A percentile compares a stretch with the other conserved stretches of the same genome.
Evolutionary conservation across 2,113 vertebrate species (phyloP).

Genomic region (Chinchilla lanigera): DNA sequence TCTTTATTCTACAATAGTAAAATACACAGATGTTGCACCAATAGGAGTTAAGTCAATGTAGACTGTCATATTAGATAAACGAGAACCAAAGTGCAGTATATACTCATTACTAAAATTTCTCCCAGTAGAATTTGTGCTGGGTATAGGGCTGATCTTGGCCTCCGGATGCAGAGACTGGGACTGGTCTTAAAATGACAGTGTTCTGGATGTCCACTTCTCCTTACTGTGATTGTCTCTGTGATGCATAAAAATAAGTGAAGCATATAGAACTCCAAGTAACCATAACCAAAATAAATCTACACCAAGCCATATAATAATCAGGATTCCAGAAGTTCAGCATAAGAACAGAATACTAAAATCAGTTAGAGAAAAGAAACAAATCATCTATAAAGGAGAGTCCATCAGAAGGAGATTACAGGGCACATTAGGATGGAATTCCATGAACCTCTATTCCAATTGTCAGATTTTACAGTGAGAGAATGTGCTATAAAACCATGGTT

Average conservation of each 20-base stretch:
- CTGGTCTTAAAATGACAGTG: not conserved
- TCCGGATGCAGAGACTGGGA: not conserved
- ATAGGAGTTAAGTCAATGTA: not conserved
- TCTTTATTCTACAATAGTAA: not conserved
- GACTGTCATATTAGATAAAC: not conserved
- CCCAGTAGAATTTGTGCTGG: not conserved
- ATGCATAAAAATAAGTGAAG: not conserved
- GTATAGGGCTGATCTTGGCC: not conserved
- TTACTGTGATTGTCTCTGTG: not conserved
- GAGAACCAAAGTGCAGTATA: not conserved
- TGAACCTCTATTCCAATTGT: constrained; percentile 27
- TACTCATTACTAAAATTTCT: not conserved
- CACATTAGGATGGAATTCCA: not conserved
- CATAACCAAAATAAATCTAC: not conserved
- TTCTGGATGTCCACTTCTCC: not conserved
- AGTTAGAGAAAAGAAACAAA: not conserved
- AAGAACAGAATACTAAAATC: not conserved
- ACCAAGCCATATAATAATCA: not conserved
- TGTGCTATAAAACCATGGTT: not conserved
- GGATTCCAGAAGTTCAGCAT: not conserved
- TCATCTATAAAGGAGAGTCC: not conserved
- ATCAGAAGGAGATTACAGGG: not conserved
- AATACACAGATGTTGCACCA: not conserved
- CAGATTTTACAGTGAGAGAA: not conserved
- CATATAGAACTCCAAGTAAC: not conserved